A percentile compares a stretch with the other conserved stretches of the same genome.
phyloP scores from a whole-genome alignment of 2,113 vertebrate genomes.

The Phalacrocorax brasilianus region DNA sequence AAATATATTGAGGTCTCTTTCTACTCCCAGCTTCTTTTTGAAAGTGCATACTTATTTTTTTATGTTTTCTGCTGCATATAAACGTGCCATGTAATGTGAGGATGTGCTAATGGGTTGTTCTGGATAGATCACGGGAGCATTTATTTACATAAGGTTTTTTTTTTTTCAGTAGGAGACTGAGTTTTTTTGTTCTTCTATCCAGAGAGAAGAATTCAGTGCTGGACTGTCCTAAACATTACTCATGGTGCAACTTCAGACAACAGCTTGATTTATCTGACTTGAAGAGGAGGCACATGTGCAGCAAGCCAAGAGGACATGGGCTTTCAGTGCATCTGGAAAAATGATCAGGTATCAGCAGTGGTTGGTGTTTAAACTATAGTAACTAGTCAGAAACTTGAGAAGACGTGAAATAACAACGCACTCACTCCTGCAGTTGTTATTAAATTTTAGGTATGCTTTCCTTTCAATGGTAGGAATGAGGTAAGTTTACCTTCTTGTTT shows the following conservation, averaged over 20 bases:
- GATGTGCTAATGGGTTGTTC: neutral
- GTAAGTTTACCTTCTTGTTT: neutral
- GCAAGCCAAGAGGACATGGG: slow-evolving; percentile 53
- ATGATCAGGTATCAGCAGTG: slow-evolving; percentile 45
- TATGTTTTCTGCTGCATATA: neutral
- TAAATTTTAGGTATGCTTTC: neutral
- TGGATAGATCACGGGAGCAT: fast-evolving
- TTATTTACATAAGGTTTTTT: neutral
- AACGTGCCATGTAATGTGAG: neutral
- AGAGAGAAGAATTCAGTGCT: slow-evolving; percentile 42
- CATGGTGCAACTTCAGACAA: neutral
- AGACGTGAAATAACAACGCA: fast-evolving
- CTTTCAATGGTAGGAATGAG: neutral
- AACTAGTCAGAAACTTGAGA: neutral
- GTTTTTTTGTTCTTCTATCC: neutral
- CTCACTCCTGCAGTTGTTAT: neutral
- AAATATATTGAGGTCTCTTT: neutral
- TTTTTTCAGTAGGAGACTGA: neutral
- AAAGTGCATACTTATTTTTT: neutral
- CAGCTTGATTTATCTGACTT: neutral
- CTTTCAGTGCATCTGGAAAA: slow-evolving; percentile 23
- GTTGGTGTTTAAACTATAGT: neutral
- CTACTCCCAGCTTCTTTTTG: neutral
- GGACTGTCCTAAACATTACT: neutral
- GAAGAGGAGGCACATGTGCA: slow-evolving; percentile 47